Base-by-base conservation (phyloP, 2,888 invertebrate species). In the Matsumyia berberina region DNA sequence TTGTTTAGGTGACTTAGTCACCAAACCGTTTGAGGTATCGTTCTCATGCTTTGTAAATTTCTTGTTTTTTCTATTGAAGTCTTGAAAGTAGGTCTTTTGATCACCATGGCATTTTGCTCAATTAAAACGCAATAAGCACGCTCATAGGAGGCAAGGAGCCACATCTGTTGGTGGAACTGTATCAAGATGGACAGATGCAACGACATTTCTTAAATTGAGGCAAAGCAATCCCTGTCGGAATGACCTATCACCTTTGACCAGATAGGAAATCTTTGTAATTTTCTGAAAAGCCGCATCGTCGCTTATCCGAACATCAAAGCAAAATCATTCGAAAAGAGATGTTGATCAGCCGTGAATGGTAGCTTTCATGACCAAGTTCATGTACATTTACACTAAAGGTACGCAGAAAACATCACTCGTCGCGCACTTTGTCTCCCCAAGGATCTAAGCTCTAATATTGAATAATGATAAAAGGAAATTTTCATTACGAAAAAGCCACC, bases 381-480 rank as follows among this genome's bases (percentile, higher is more conserved):
- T 49, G 46, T 66, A 51, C 49, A 24, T 24, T 19, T 49, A 12
- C 7, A 51, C 35, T 62, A 15, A 39, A 42, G 33, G 31, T 35
- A 33, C 24, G n/a, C 37, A 37, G 19, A 57, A 53, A 19, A 24
- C 49, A n/a, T 5, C 19, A 24, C 6, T 12, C 9, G 29, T 49
- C 9, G 19, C 12, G n/a, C n/a, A 42, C 31, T 44, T 19, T 58
- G 37, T 58, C 35, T 44, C 60, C 37, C 35, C 42, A 37, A 5
- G 37, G 9, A 49, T 24, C 15, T 11, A 49, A 42, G 39, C 12
- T 15, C 44, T 67, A 53, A 67, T 42, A 77, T 74, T 66, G 74
- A 66, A 66, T 74, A 66, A 74, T 74, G 74, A 77, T 67, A 49
- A 67, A 77, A 77, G 67, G 57, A 49, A 76, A 76, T 51, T 77